These are phyloP conservation scores for Mamestra brassicae DNA, from an alignment of 2,888 invertebrate species.

Conservation along the genomic window DNA sequence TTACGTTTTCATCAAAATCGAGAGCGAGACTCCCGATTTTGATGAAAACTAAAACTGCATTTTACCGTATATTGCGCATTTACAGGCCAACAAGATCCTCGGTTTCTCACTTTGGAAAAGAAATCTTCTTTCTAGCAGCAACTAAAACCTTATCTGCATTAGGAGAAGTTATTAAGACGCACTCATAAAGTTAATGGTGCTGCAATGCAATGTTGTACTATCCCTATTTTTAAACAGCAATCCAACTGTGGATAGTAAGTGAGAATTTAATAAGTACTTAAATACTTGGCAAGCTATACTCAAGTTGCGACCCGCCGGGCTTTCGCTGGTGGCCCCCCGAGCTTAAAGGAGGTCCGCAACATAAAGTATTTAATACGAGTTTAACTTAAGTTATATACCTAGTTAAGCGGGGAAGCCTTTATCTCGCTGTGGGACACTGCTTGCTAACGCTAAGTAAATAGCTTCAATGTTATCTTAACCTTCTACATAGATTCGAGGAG, in stretches of 20 bases:
- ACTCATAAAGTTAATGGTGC: conserved; percentile 8
- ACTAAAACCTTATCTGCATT: neutral
- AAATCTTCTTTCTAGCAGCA: neutral
- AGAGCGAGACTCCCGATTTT: too few species aligned
- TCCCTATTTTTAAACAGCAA: neutral
- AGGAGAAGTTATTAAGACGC: neutral
- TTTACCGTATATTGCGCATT: too few species aligned
- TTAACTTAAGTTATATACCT: conserved; percentile 59
- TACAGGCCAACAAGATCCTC: too few species aligned
- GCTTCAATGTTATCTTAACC: neutral
- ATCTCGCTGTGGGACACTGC: conserved; percentile 41
- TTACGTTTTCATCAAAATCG: too few species aligned
- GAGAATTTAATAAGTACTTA: conserved; percentile 52
- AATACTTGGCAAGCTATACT: conserved; percentile 53
- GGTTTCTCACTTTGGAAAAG: neutral
- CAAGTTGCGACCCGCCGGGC: conserved; percentile 51
- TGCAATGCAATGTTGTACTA: neutral
- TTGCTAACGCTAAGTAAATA: conserved; percentile 14
- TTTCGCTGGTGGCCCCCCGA: conserved; percentile 52
- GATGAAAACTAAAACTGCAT: too few species aligned
- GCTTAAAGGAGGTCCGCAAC: conserved; percentile 58
- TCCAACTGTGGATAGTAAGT: conserved; percentile 23
- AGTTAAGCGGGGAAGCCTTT: conserved; percentile 51
- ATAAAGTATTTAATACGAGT: conserved; percentile 62
- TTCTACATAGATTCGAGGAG: neutral